Percentiles rank a stretch among this genome's conserved stretches.
These are phyloP conservation scores for Xestia sexstrigata DNA, from an alignment of 2,888 invertebrate species.

Conservation along the genomic window DNA sequence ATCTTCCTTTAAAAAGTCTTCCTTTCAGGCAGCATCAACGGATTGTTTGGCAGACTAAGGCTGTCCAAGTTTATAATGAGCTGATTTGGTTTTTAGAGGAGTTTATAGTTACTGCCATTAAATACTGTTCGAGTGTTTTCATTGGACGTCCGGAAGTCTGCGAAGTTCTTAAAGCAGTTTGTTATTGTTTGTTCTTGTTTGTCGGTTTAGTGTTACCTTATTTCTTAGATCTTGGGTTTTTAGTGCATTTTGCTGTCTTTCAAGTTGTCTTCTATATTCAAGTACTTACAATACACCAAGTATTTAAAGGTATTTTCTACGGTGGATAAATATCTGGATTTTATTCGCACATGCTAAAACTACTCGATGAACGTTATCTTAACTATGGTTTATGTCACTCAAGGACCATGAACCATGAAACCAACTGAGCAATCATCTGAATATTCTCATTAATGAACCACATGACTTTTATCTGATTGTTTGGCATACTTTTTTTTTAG, in stretches of 20 bases:
- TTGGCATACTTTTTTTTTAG: not conserved
- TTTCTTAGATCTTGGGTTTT: not conserved
- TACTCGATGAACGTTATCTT: not conserved
- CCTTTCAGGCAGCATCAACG: slow-evolving; percentile 3
- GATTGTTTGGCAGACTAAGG: slow-evolving; percentile 21
- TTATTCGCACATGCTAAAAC: not conserved
- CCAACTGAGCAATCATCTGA: not conserved
- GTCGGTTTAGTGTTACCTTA: not conserved
- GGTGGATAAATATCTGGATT: not conserved
- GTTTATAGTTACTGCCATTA: slow-evolving; percentile 25
- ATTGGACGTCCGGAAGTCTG: slow-evolving; percentile 1
- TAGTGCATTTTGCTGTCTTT: not conserved
- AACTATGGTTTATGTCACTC: not conserved
- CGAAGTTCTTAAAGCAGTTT: slow-evolving; percentile 10
- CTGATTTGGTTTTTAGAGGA: slow-evolving; percentile 34
- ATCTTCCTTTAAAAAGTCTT: not conserved
- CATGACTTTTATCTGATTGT: no score
- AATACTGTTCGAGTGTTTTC: slow-evolving; percentile 14
- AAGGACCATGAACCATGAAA: not conserved
- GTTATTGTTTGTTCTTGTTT: not conserved
- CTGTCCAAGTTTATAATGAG: slow-evolving; percentile 48
- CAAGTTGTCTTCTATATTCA: not conserved
- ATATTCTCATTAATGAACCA: not conserved
- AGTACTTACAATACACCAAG: no score
- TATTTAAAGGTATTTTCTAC: not conserved